These are phyloP conservation scores for Malacoraja senta DNA, from an alignment of 2,797 vertebrate species.

Conservation along the genomic window DNA sequence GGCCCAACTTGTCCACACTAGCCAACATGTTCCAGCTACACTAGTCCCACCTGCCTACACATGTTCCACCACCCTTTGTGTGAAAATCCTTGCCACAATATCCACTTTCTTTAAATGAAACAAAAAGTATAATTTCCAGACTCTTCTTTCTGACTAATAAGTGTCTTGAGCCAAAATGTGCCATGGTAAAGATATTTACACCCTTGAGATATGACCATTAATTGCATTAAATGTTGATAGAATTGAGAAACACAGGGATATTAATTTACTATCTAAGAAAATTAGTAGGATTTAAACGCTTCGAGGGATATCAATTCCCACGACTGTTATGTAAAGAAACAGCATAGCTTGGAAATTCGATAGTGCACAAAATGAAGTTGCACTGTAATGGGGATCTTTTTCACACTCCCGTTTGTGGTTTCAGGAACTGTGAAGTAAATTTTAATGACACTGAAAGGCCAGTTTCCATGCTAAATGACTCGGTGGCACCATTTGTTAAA, in stretches of 20 bases:
- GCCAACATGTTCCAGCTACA: no score
- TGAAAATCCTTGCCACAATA: not conserved
- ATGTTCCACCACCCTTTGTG: not conserved
- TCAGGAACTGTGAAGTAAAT: not conserved
- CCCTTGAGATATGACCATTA: not conserved
- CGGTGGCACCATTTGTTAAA: not conserved
- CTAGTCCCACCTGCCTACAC: not conserved
- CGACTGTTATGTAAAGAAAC: not conserved
- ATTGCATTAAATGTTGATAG: not conserved
- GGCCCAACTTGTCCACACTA: no score
- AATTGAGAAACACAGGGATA: not conserved
- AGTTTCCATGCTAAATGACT: no score
- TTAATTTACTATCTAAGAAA: not conserved
- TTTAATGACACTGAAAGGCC: not conserved
- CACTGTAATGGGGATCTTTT: not conserved
- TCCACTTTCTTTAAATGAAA: not conserved
- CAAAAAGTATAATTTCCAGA: not conserved
- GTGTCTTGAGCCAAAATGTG: not conserved
- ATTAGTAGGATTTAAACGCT: constrained; percentile 8
- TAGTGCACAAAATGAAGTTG: not conserved
- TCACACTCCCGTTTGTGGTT: not conserved
- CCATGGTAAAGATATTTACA: not conserved
- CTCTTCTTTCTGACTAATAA: not conserved
- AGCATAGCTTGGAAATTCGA: not conserved
- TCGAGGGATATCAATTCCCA: not conserved